These are phyloP conservation scores for Rostratula benghalensis DNA, from an alignment of 2,113 vertebrate species.

Conservation along the genomic window DNA sequence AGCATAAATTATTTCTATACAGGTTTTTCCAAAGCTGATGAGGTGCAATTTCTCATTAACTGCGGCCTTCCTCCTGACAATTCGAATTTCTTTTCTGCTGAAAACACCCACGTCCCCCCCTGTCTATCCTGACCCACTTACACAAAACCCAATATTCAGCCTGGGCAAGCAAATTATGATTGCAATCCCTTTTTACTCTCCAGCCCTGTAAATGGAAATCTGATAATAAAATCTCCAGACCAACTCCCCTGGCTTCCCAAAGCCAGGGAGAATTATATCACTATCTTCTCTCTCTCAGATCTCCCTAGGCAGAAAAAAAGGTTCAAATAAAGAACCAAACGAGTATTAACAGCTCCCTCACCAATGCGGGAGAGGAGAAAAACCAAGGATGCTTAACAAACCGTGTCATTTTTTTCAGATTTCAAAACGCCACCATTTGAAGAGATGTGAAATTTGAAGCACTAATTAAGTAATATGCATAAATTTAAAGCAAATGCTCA, in stretches of 20 bases:
- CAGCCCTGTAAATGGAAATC: constrained; percentile 18
- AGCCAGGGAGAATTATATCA: background rate
- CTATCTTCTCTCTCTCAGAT: background rate
- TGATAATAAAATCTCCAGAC: constrained; percentile 23
- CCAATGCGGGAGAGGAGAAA: background rate
- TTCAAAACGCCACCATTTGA: constrained; percentile 38
- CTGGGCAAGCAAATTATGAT: background rate
- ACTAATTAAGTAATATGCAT: constrained; percentile 36
- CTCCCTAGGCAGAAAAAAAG: background rate
- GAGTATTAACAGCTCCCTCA: background rate
- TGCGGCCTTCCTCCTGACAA: constrained; percentile 27
- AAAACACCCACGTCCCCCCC: background rate
- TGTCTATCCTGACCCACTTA: constrained; percentile 50
- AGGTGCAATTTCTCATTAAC: constrained; percentile 33
- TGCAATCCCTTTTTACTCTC: background rate
- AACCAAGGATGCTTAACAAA: background rate
- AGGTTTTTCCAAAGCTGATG: constrained; percentile 14
- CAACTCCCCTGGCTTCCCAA: background rate
- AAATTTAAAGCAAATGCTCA: constrained; percentile 36
- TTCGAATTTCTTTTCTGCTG: background rate
- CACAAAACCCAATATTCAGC: constrained; percentile 32
- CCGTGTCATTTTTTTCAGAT: background rate
- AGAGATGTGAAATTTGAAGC: constrained; percentile 41
- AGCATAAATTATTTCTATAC: constrained; percentile 34
- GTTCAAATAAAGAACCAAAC: background rate